Evolutionary conservation across 1,140 invertebrate genomes (phyloP).

Genomic region (Phymastichus coffea): DNA sequence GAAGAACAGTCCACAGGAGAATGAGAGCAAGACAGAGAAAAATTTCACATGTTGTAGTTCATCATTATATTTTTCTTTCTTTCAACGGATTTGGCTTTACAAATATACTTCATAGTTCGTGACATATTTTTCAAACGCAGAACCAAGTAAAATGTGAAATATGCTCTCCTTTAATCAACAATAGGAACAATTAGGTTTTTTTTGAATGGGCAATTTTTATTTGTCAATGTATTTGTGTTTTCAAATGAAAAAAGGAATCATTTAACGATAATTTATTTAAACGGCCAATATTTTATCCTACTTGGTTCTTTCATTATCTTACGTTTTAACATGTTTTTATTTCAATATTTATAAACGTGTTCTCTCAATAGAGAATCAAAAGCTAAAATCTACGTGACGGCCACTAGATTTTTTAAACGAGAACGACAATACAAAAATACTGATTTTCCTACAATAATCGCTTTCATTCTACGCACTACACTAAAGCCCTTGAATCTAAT

Average conservation of each 20-base stretch:
- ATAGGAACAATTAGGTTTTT: conserved; percentile 12
- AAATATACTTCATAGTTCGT: background rate
- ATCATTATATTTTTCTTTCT: background rate
- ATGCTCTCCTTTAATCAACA: background rate
- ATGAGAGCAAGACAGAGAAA: conserved; percentile 11
- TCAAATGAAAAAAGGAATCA: background rate
- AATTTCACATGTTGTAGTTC: background rate
- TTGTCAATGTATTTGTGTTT: background rate
- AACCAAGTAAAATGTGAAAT: conserved; percentile 18
- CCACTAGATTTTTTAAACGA: conserved; percentile 27
- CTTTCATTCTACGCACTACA: conserved; percentile 34
- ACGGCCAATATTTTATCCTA: background rate
- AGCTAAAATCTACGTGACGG: conserved; percentile 21
- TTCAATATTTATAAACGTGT: background rate
- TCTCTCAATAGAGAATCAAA: conserved; percentile 24
- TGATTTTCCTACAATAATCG: conserved; percentile 44
- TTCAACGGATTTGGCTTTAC: background rate
- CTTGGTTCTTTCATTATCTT: conserved; percentile 14
- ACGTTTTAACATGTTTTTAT: background rate
- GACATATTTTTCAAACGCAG: background rate
- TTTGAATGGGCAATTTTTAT: background rate
- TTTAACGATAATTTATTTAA: background rate
- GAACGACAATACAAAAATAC: conserved; percentile 48
- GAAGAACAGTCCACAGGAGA: conserved; percentile 2
- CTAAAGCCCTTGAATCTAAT: conserved; percentile 21